Evolutionary conservation across 2,113 vertebrate species (phyloP), one percentile per base, ranked within the genome.

Genomic region (Nannobrachium achirus): DNA sequence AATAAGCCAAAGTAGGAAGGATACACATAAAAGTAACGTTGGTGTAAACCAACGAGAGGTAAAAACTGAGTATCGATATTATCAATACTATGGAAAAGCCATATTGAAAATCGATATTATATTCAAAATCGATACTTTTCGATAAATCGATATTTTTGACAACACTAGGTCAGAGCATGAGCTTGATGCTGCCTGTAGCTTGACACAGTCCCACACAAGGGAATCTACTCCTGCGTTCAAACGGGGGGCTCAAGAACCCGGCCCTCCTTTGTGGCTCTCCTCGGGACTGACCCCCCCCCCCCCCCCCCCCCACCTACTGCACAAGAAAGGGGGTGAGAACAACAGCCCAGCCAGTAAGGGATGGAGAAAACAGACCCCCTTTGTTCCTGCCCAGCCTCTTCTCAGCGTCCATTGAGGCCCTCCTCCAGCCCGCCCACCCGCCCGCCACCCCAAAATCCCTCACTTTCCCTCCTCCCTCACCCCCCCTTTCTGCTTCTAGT

Each of bases 311-410:
- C 83, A 85, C 86, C 88, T 83, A 86, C 88, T 90, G 92, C 74
- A 78, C 90, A 93, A 94, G 94, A 96, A 96, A 94, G 92, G 92
- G n/a, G 92, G 92, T 91, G 84, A 93, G 93, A 94, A 96, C 95
- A 95, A 95, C 93, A 93, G 92, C 92, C 92, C 95, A 93, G 90
- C 93, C 94, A 95, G 93, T 92, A 92, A 89, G 25, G 94, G 94
- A 94, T 92, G 92, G 89, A 69, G 92, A 93, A 94, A 95, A 98
- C 95, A 98, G 95, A 94, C 92, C 89, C 91, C 89, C 94, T 95
- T 97, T 98, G 95, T 98, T 94, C 93, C 79, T 33, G 25, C 87
- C 81, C 85, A 90, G 88, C 90, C 88, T 91, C 89, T 92, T 81
- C 81, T 92, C 92, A 92, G 93, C 92, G 88, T 94, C 88, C 88